These are phyloP conservation scores for Odontocolon sp. DNA, from an alignment of 2,888 invertebrate species.

Conservation along the genomic window DNA sequence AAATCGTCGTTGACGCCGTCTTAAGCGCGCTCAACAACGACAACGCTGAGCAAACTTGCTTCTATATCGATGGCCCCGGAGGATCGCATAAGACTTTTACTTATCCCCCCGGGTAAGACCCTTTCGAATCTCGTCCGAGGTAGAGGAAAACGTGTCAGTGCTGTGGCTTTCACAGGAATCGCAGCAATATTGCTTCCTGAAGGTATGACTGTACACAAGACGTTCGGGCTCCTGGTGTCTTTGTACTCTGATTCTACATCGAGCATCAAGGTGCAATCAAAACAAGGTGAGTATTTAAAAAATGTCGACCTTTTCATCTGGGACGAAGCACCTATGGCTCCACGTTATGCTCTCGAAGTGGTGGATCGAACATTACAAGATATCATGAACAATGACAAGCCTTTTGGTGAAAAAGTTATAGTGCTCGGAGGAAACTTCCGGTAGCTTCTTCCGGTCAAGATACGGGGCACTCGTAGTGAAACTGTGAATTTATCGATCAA, in stretches of 20 bases:
- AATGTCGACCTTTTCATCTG: constrained; percentile 55
- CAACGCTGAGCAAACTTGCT: constrained; percentile 52
- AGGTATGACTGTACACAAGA: constrained; percentile 76
- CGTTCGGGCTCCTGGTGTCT: constrained; percentile 70
- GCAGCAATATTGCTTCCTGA: constrained; percentile 72
- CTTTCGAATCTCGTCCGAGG: constrained; percentile 58
- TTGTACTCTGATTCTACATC: constrained; percentile 46
- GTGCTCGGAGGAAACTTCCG: constrained; percentile 58
- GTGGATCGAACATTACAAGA: constrained; percentile 63
- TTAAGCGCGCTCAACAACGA: constrained; percentile 33
- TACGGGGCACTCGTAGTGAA: constrained; percentile 34
- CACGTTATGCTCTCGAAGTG: constrained; percentile 59
- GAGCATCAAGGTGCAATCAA: constrained; percentile 53
- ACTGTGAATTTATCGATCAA: constrained; percentile 64
- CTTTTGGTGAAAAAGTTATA: constrained; percentile 66
- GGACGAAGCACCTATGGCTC: constrained; percentile 65
- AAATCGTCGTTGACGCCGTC: constrained; percentile 56
- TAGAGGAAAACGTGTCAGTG: constrained; percentile 47
- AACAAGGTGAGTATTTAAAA: constrained; percentile 45
- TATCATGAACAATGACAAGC: constrained; percentile 62
- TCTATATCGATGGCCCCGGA: constrained; percentile 76
- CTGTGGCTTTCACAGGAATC: constrained; percentile 73
- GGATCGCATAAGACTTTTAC: constrained; percentile 79
- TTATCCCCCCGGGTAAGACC: constrained; percentile 69
- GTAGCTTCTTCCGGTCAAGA: constrained; percentile 38